Evolutionary conservation across 2,113 vertebrate genomes (phyloP).

Genomic region (Xiphophorus hellerii): DNA sequence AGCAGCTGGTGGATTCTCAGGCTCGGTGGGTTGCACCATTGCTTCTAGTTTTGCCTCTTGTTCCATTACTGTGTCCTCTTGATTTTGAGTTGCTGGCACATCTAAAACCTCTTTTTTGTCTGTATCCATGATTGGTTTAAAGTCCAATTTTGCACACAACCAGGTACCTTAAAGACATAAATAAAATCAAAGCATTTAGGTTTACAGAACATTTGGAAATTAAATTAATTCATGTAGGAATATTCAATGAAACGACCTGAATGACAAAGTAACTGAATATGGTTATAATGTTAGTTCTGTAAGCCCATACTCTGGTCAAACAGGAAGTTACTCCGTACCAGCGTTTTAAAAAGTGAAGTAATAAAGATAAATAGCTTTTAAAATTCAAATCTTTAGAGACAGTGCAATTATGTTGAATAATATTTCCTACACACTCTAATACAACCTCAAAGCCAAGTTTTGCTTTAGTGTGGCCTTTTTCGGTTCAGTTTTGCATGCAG

Average conservation of each 20-base stretch:
- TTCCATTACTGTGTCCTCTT: conserved; percentile 54
- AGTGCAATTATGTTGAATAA: background rate
- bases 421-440: no score
- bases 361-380: background rate
- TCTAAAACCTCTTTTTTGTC: conserved; percentile 68
- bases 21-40: conserved; percentile 36
- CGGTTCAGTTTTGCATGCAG: background rate
- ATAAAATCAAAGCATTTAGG: background rate
- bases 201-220: background rate
- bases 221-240: background rate
- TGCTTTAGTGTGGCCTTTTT: background rate
- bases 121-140: conserved; percentile 69
- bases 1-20: conserved; percentile 61
- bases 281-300: background rate
- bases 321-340: conserved; percentile 12
- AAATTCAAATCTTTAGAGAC: background rate
- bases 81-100: conserved; percentile 48
- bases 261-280: background rate
- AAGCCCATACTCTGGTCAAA: background rate
- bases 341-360: background rate
- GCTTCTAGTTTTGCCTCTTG: conserved; percentile 44
- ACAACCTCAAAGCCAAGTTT: background rate
- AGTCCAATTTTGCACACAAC: conserved; percentile 46
- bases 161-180: conserved; percentile 55
- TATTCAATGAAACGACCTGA: background rate